Conservation (phyloP, 2,888 invertebrate genomes). For the Amiota minor region DNA sequence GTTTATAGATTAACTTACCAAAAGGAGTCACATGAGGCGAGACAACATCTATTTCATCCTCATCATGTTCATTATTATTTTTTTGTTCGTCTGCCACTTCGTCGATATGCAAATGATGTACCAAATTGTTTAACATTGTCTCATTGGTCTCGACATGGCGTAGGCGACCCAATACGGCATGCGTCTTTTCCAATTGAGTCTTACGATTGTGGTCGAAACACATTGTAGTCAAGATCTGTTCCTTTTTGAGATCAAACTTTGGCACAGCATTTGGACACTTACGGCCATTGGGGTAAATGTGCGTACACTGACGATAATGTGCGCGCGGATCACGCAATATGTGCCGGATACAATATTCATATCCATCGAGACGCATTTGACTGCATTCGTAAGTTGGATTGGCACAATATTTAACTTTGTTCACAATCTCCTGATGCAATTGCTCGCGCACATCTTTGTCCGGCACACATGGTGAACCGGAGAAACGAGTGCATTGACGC, state of each 20-base stretch:
- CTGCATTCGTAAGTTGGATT: conserved; percentile 81
- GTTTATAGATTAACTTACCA: conserved; percentile 72
- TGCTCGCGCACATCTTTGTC: conserved; percentile 74
- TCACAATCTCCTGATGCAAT: conserved; percentile 78
- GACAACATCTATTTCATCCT: conserved; percentile 75
- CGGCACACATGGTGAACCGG: conserved; percentile 52
- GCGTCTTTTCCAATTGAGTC: conserved; percentile 78
- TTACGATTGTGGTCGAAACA: conserved; percentile 82
- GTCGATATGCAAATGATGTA: conserved; percentile 77
- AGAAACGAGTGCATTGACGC: conserved; percentile 55
- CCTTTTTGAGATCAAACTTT: conserved; percentile 81
- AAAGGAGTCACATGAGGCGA: conserved; percentile 77
- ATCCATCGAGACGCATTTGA: conserved; percentile 80
- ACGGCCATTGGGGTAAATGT: conserved; percentile 79
- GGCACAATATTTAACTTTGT: conserved; percentile 77
- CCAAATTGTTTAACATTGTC: conserved; percentile 78
- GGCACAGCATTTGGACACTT: conserved; percentile 86
- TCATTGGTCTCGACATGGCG: conserved; percentile 81
- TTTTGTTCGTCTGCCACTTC: conserved; percentile 60
- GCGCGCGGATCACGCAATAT: conserved; percentile 88
- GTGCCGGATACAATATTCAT: conserved; percentile 86
- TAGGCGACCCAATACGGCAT: conserved; percentile 76
- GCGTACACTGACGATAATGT: conserved; percentile 87
- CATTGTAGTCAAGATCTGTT: conserved; percentile 77
- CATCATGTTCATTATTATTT: conserved; percentile 66